Percentiles rank a stretch among this genome's conserved stretches.
Evolutionary conservation across 1,140 invertebrate genomes (phyloP).

Genomic region (Meloidogyne hapla): DNA sequence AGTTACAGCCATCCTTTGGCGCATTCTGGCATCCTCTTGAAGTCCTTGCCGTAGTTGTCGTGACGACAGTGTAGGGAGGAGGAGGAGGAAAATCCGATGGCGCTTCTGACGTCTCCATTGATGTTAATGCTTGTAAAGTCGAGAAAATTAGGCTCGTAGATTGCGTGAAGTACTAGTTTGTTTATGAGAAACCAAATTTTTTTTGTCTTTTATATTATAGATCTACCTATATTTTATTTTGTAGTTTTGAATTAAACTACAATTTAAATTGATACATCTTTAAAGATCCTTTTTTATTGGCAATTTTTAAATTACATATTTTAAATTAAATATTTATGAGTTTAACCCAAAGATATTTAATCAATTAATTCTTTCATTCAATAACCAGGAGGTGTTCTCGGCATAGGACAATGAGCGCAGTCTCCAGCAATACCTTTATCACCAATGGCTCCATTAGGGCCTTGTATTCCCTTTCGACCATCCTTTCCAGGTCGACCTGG

Average conservation of each 20-base stretch:
- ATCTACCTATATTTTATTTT: no score
- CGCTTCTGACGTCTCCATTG: background rate
- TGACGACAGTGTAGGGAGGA: background rate
- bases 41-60: background rate
- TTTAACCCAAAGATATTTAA: background rate
- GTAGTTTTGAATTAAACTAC: no score
- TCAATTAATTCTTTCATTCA: background rate
- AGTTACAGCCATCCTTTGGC: background rate
- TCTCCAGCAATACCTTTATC: constrained; percentile 31
- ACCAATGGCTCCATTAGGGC: constrained; percentile 22
- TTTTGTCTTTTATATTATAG: background rate
- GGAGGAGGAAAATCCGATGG: background rate
- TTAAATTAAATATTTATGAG: no score
- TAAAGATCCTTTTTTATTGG: no score
- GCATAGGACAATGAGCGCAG: constrained; percentile 35
- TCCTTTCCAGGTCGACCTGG: constrained; percentile 26
- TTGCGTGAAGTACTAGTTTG: background rate
- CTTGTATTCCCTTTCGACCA: constrained; percentile 11
- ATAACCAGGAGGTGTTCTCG: constrained; percentile 37
- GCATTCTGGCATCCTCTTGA: background rate
- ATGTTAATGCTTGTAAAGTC: background rate
- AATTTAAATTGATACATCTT: no score
- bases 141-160: background rate
- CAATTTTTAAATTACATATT: no score
- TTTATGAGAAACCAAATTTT: background rate